These are phyloP conservation scores for Cheilosia pagana DNA, from an alignment of 2,888 invertebrate genomes.

Conservation along the genomic window DNA sequence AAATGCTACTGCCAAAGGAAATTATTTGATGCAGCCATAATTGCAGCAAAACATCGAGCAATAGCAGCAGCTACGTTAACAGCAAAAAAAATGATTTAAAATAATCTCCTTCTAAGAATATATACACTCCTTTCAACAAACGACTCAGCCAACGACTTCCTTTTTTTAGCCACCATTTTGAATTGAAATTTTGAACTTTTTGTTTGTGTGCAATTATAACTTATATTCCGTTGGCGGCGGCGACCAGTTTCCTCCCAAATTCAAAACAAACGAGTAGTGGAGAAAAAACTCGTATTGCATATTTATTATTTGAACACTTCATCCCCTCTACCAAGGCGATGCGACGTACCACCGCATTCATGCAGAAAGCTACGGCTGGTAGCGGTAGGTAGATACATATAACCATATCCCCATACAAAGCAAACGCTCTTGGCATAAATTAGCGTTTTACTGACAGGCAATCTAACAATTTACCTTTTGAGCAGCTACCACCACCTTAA, in stretches of 20 bases:
- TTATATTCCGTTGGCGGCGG: slow-evolving; percentile 65
- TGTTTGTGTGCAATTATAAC: slow-evolving; percentile 72
- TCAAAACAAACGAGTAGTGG: slow-evolving; percentile 49
- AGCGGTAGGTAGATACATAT: neutral
- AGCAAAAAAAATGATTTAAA: slow-evolving; percentile 44
- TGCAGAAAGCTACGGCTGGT: slow-evolving; percentile 42
- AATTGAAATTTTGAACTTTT: slow-evolving; percentile 68
- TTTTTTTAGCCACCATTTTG: slow-evolving; percentile 72
- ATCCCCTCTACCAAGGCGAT: slow-evolving; percentile 57
- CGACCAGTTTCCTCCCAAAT: slow-evolving; percentile 71
- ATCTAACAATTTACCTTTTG: slow-evolving; percentile 74
- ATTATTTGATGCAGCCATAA: slow-evolving; percentile 70
- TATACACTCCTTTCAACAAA: slow-evolving; percentile 62
- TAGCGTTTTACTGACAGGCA: slow-evolving; percentile 75
- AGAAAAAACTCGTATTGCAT: slow-evolving; percentile 64
- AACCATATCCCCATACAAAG: slow-evolving; percentile 28
- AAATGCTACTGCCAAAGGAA: slow-evolving; percentile 71
- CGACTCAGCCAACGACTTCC: slow-evolving; percentile 64
- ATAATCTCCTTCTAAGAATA: slow-evolving; percentile 72
- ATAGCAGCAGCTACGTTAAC: slow-evolving; percentile 39
- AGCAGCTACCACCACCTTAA: slow-evolving; percentile 70
- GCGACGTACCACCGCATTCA: slow-evolving; percentile 20
- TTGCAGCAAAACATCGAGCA: slow-evolving; percentile 64
- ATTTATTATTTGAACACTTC: slow-evolving; percentile 71
- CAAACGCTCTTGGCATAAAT: slow-evolving; percentile 74